A percentile compares a stretch with the other conserved stretches of the same genome.
Evolutionary conservation across 2,113 vertebrate genomes (phyloP).

Genomic region (Perognathus longimembris): DNA sequence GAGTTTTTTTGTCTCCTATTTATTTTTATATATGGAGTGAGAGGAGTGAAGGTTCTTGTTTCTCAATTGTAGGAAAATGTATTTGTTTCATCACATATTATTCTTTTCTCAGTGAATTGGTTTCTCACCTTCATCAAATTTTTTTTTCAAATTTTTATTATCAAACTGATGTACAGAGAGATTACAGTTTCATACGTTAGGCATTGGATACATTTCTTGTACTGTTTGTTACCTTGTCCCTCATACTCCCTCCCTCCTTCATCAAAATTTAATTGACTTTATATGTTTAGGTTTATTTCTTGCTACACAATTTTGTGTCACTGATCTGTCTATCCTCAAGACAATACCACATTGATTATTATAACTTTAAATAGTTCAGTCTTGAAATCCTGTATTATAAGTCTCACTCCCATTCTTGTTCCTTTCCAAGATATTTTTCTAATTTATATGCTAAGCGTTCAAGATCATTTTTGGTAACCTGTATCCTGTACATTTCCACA

Average conservation of each 20-base stretch:
- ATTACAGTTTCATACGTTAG: too few relatives aligned
- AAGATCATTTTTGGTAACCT: too few relatives aligned
- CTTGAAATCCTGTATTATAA: slow-evolving; percentile 40
- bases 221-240: too few relatives aligned
- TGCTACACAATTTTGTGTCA: not conserved
- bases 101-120: not conserved
- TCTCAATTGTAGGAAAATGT: not conserved
- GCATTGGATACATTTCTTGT: too few relatives aligned
- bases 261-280: not conserved
- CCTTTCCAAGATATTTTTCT: slow-evolving; percentile 22
- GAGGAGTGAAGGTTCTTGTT: not conserved
- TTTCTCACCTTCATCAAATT: not conserved
- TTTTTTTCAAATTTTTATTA: too few relatives aligned
- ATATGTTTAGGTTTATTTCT: not conserved
- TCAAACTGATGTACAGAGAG: too few relatives aligned
- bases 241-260: too few relatives aligned
- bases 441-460: too few relatives aligned
- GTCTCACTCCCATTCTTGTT: not conserved
- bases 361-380: not conserved
- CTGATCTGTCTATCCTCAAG: not conserved
- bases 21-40: not conserved
- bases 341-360: not conserved
- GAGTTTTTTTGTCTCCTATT: not conserved
- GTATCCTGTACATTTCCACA: not conserved
- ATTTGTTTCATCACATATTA: not conserved